Evolutionary conservation across 2,797 vertebrate genomes (phyloP), one percentile per base, ranked within the genome.

Genomic region (Cirrhinus mrigala): DNA sequence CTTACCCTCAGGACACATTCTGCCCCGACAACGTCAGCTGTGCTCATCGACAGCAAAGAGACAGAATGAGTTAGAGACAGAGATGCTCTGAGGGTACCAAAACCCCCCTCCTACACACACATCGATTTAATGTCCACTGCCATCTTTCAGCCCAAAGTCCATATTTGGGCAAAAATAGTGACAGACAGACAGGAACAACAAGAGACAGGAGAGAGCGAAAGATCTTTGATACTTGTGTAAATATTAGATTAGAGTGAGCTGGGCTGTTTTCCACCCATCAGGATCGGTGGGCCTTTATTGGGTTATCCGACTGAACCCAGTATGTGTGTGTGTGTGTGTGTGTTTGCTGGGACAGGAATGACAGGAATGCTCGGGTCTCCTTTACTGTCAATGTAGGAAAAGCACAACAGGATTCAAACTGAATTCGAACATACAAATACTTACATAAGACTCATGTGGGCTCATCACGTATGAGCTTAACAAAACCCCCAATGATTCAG

Each of bases 281-380:
- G 64, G 81, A 79, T 87, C 82, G 81, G 87, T 81, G 86, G 80
- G 82, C 33, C 48, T 90, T 90, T 89, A 89, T 84, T 91, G 89
- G 88, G 89, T 92, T 86, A 79, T 86, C 76, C 60, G 46, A 87
- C 84, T 69, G 22, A 73, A 75, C 74, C 44, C 9, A 24, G 64
- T 87, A 48, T 74, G 79, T 78, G 88, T 79, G 86, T 86, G 83
- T 86, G 84, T 33, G 77, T 83, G 79, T 83, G 77, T 50, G 84
- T 81, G 86, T 82, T 83, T 87, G 87, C 82, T 83, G 85, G 69
- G 88, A 90, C 87, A 93, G 90, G 94, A 95, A 95, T 95, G 93
- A 91, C 79, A 94, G 91, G 91, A 89, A 95, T 94, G 94, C 87
- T 73, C 69, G 86, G 92, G 92, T 92, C 93, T 94, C 93, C 87